These are phyloP conservation scores for Triplophysa rosa DNA, from an alignment of 2,113 vertebrate species.

Conservation along the genomic window DNA sequence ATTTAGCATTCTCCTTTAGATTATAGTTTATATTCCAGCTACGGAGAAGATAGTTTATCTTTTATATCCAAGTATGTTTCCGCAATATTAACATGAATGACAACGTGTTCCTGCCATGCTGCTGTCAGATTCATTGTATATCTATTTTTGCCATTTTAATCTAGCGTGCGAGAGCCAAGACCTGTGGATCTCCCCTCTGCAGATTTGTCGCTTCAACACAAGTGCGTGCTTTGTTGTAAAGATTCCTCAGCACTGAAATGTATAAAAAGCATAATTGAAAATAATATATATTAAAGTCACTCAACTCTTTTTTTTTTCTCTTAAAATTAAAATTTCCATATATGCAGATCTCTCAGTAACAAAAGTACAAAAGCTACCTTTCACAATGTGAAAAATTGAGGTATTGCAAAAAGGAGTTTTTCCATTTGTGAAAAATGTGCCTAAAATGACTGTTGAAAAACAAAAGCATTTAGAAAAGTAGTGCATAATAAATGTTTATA, in stretches of 20 bases:
- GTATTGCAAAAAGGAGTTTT: slow-evolving; percentile 99
- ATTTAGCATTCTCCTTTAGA: slow-evolving; percentile 87
- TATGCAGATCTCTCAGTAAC: slow-evolving; percentile 99
- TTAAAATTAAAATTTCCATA: slow-evolving; percentile 96
- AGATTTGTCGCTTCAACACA: slow-evolving; percentile 94
- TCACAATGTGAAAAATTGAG: slow-evolving; percentile 99
- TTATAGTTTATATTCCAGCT: slow-evolving; percentile 84
- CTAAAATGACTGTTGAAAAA: slow-evolving; percentile 99
- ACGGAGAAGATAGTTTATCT: slow-evolving; percentile 72
- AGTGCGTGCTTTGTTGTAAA: slow-evolving; percentile 97
- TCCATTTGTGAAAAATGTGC: slow-evolving; percentile 99
- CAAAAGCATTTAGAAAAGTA: slow-evolving; percentile 99
- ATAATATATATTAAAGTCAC: slow-evolving; percentile 99
- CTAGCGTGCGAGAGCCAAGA: slow-evolving; percentile 86
- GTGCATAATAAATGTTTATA: slow-evolving; percentile 99
- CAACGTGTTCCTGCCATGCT: slow-evolving; percentile 73
- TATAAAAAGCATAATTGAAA: slow-evolving; percentile 99
- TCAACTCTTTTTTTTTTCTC: slow-evolving; percentile 82
- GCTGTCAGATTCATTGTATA: slow-evolving; percentile 80
- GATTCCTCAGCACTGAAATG: slow-evolving; percentile 99
- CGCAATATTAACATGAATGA: slow-evolving; percentile 73
- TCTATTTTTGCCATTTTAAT: slow-evolving; percentile 75
- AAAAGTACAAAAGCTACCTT: slow-evolving; percentile 99
- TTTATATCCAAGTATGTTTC: slow-evolving; percentile 69
- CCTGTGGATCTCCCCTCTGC: slow-evolving; percentile 92